A percentile compares a stretch with the other conserved stretches of the same genome.
Evolutionary conservation across 1,140 invertebrate species (phyloP).

Genomic region (Drosophila kikkawai): DNA sequence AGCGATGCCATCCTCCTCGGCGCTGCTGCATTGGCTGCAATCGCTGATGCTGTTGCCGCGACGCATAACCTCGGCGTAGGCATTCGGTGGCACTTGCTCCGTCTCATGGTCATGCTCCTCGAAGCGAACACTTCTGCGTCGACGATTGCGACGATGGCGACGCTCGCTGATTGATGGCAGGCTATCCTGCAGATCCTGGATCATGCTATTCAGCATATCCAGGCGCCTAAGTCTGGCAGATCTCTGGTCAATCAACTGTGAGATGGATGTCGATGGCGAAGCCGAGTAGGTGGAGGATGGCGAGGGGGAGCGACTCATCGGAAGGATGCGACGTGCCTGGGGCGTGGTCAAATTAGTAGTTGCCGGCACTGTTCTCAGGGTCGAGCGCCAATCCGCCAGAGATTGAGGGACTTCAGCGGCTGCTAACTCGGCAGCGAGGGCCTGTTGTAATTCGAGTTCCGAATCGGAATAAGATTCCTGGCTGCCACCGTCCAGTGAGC

Average conservation of each 20-base stretch:
- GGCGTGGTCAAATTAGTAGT: slow-evolving; percentile 30
- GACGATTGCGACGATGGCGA: neutral
- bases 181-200: neutral
- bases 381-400: neutral
- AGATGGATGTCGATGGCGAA: neutral
- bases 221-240: neutral
- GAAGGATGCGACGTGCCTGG: neutral
- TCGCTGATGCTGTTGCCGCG: slow-evolving; percentile 68
- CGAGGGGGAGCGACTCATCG: neutral
- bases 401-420: neutral
- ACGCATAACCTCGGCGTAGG: slow-evolving; percentile 14
- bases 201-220: neutral
- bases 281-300: slow-evolving; percentile 1
- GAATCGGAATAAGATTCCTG: neutral
- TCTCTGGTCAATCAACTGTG: neutral
- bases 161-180: neutral
- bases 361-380: slow-evolving; percentile 33
- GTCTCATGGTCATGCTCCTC: slow-evolving; percentile 1
- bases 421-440: neutral
- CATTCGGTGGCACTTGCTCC: neutral
- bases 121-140: neutral
- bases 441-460: neutral
- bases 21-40: slow-evolving; percentile 62
- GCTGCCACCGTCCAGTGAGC: slow-evolving; percentile 12
- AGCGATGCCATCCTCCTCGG: neutral